Conservation (phyloP, 2,113 vertebrate species). For the Phasianus colchicus region DNA sequence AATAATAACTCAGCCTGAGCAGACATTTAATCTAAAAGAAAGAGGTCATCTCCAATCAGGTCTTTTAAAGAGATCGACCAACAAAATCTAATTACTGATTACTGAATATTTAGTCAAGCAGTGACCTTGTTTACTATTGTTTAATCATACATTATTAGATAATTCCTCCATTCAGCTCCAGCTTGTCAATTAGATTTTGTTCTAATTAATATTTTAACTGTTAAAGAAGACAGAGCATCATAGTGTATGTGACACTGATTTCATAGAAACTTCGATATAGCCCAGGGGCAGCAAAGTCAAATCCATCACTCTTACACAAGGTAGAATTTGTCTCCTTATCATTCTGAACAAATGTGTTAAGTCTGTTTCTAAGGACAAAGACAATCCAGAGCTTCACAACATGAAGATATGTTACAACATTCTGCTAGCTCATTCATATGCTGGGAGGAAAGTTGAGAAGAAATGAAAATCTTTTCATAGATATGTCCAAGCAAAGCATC, state of each 20-base stretch:
- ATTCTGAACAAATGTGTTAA: neutral
- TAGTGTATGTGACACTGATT: neutral
- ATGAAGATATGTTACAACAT: neutral
- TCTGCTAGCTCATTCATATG: neutral
- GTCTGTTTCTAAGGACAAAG: neutral
- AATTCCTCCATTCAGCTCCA: conserved; percentile 46
- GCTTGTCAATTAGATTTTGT: conserved; percentile 24
- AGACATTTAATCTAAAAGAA: conserved; percentile 74
- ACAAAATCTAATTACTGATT: conserved; percentile 64
- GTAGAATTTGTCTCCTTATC: neutral
- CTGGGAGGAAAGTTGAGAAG: neutral
- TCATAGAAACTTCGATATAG: neutral
- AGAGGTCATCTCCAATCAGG: conserved; percentile 74
- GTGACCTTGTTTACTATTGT: conserved; percentile 60
- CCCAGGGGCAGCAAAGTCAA: neutral
- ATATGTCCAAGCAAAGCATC: neutral
- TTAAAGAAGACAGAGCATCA: neutral
- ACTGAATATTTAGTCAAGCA: conserved; percentile 58
- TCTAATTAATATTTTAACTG: neutral
- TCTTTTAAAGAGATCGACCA: conserved; percentile 68
- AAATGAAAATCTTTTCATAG: neutral
- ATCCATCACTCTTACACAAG: neutral
- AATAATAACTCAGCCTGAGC: conserved; percentile 70
- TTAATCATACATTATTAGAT: conserved; percentile 69
- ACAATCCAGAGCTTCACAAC: neutral